These are phyloP conservation scores for Ptiloglossa arizonensis DNA, from an alignment of 1,140 invertebrate species.

Conservation along the genomic window DNA sequence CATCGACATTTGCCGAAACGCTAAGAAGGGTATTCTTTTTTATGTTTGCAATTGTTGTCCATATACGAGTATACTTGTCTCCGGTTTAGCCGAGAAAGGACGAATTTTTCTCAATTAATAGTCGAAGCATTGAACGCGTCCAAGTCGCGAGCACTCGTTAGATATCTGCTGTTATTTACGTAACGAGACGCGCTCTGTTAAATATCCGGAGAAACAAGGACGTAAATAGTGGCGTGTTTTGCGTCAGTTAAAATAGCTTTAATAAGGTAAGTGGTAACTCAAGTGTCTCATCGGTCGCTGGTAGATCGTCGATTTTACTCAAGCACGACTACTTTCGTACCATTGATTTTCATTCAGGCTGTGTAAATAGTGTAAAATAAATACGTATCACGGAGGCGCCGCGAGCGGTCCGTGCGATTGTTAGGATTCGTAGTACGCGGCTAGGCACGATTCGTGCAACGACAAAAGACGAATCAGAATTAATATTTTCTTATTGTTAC, in stretches of 20 bases:
- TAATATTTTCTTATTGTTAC: constrained; percentile 1
- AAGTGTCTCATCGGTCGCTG: constrained; percentile 37
- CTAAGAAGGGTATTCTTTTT: too few species aligned
- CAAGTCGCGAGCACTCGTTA: background rate
- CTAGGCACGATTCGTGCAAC: background rate
- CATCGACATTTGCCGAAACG: too few species aligned
- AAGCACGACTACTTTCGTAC: constrained; percentile 20
- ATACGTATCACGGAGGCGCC: background rate
- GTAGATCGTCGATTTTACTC: constrained; percentile 41
- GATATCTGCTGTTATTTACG: constrained; percentile 36
- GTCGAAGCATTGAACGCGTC: background rate
- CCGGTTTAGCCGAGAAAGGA: background rate
- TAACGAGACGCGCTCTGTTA: constrained; percentile 41
- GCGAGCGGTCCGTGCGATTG: background rate
- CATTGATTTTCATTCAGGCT: constrained; percentile 30
- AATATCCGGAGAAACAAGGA: constrained; percentile 33
- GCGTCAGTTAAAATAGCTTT: constrained; percentile 44
- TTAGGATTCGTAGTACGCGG: background rate
- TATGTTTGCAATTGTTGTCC: too few species aligned
- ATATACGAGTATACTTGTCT: background rate
- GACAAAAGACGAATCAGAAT: background rate
- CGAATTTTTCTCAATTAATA: background rate
- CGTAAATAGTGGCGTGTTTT: constrained; percentile 46
- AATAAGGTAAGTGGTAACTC: constrained; percentile 42
- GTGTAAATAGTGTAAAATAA: constrained; percentile 6